Base-by-base conservation (phyloP, 2,797 vertebrate genomes). In the Lepus townsendii region DNA sequence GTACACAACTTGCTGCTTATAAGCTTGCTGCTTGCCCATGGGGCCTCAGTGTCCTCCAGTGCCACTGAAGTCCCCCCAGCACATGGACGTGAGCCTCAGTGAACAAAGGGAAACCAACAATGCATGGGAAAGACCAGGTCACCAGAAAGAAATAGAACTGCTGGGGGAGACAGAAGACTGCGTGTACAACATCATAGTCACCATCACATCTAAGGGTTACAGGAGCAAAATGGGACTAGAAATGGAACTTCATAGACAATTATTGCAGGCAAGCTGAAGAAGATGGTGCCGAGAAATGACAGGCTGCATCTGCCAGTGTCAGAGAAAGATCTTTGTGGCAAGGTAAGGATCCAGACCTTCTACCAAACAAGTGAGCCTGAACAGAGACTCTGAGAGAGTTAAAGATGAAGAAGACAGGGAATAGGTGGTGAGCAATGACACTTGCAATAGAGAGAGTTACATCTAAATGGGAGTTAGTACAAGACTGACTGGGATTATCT, bases 241-340 rank as follows among this genome's bases (percentile, higher is more conserved):
- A 54, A 60, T 47, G 42, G 42, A 85, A 85, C 27, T 19, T 83
- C 24, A 69, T 47, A 47, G 42, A 47, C 42, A 47, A 47, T 47
- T 47, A 47, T 47, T 47, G 47, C 24, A 42, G 26, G 50, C 57
- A 89, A 82, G 72, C 35, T 89, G n/a, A 93, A 65, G 47, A 95
- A 82, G 50, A 54, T 30, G 7, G 26, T 0, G 9, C 17, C 22
- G 26, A 6, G 63, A 16, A 66, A 82, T 82, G 69, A 30, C 0
- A 2, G 69, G 62, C 27, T 76, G 32, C 52, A 13, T 19, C 52
- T 54, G 88, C 60, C 60, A 50, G 71, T 1, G 7, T 24, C 60
- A 38, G 17, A 80, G 57, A 47, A 83, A 12, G 26, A 57, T 26
- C 50, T 32, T 12, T 27, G 13, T 24, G 65, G 26, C 14, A 24